phyloP scores from a whole-genome alignment of 2,888 invertebrate genomes.

The Gymnosoma rotundatum region DNA sequence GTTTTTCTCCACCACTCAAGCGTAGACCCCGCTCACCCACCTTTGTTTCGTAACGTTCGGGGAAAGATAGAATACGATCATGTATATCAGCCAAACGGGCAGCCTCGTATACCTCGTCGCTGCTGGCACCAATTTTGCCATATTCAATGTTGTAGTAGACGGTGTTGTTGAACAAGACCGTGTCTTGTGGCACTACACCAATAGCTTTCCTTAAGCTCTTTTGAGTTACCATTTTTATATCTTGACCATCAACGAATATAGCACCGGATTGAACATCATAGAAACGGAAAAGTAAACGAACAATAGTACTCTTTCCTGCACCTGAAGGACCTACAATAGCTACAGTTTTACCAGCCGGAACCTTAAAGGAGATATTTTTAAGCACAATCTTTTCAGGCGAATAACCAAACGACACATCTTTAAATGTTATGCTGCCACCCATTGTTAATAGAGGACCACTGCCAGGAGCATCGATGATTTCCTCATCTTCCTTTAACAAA shows the following conservation, averaged over 20 bases:
- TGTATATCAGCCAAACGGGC: slow-evolving; percentile 97
- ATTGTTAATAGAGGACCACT: slow-evolving; percentile 86
- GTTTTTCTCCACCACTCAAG: slow-evolving; percentile 98
- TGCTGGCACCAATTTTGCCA: slow-evolving; percentile 89
- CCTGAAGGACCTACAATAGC: slow-evolving; percentile 95
- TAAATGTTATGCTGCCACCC: slow-evolving; percentile 92
- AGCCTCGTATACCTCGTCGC: slow-evolving; percentile 93
- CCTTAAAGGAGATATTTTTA: slow-evolving; percentile 89
- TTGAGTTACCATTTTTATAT: slow-evolving; percentile 93
- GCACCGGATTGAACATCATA: slow-evolving; percentile 96
- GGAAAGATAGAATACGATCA: slow-evolving; percentile 94
- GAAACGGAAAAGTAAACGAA: slow-evolving; percentile 96
- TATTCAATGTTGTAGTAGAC: slow-evolving; percentile 98
- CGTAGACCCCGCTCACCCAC: slow-evolving; percentile 97
- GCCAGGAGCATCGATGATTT: slow-evolving; percentile 92
- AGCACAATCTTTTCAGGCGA: slow-evolving; percentile 89
- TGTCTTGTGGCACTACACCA: slow-evolving; percentile 97
- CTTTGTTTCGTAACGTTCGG: slow-evolving; percentile 93
- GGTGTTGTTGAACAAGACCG: slow-evolving; percentile 96
- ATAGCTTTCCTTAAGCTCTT: slow-evolving; percentile 92
- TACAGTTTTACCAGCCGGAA: slow-evolving; percentile 92
- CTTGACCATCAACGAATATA: slow-evolving; percentile 94
- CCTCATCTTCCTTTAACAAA: slow-evolving; percentile 92
- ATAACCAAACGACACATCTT: slow-evolving; percentile 95
- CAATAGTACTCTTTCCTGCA: slow-evolving; percentile 97